Evolutionary conservation across 2,797 vertebrate species (phyloP), one percentile per base, ranked within the genome.

Genomic region (Acrossocheilus wenchowensis): DNA sequence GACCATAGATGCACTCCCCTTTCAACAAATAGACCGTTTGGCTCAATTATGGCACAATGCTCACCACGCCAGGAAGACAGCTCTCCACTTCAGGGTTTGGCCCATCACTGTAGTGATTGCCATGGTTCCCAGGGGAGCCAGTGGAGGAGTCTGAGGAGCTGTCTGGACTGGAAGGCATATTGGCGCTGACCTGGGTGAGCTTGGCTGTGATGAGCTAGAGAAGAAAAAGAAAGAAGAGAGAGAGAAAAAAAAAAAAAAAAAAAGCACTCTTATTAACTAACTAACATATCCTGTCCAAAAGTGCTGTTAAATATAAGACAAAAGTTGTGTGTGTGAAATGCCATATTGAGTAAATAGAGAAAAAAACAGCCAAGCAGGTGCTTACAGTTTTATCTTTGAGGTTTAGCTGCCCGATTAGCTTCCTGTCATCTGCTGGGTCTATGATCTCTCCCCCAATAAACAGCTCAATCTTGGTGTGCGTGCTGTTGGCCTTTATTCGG

Each of bases 121-220:
- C 98, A 12, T 99, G 98, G 95, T 99, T 99, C 91, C 98, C 98
- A 69, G 98, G 98, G 87, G 98, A 99, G 77, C 98, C 98, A 89
- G 98, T 99, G 91, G 98, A 99, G 85, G 98, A 99, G 93, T 99
- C 98, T 81, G 98, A 99, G 85, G 98, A 99, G 93, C 98, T 99
- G 95, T 99, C 98, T 88, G 98, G 98, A 91, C 98, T 99, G 91
- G 98, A 99, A 94, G 98, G 98, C 98, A 99, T 99, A 94, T 99
- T 99, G 93, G 98, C 97, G 95, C 98, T 99, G 95, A 99, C 98
- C 94, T 99, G 98, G 81, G 98, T 99, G 90, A 99, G 97, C 95
- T 99, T 99, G 90, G 98, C 98, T 14, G 98, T 99, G 92, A 99
- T 99, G 93, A 99, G 94, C 98, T 99, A 91, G 87, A 11, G 77